These are phyloP conservation scores for Cataglyphis cursor DNA, from an alignment of 2,888 invertebrate genomes.

Conservation along the genomic window DNA sequence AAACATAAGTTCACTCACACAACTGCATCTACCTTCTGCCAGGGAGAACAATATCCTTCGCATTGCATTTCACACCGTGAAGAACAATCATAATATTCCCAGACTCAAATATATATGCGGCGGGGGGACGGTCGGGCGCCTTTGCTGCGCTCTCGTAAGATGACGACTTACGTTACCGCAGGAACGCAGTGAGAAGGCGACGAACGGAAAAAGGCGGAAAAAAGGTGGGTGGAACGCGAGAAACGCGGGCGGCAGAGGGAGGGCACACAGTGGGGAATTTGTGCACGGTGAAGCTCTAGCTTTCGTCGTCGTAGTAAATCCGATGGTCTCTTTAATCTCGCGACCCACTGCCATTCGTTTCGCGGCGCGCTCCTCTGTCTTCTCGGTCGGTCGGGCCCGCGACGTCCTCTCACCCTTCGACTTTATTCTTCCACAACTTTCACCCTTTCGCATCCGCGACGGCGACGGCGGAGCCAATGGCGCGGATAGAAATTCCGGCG, in stretches of 20 bases:
- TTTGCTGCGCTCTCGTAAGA: constrained; percentile 22
- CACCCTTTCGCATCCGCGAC: constrained; percentile 35
- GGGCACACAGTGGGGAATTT: background rate
- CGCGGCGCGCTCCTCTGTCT: constrained; percentile 45
- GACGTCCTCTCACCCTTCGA: constrained; percentile 14
- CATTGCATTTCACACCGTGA: constrained; percentile 6
- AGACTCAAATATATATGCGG: constrained; percentile 22
- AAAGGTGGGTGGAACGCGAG: background rate
- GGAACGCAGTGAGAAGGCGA: background rate
- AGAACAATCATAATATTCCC: constrained; percentile 43
- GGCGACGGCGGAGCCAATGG: constrained; percentile 56
- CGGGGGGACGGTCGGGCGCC: background rate
- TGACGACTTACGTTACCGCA: constrained; percentile 9
- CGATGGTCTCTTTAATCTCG: constrained; percentile 76
- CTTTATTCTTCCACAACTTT: constrained; percentile 39
- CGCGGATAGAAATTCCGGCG: constrained; percentile 62
- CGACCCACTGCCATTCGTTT: constrained; percentile 72
- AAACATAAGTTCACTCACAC: background rate
- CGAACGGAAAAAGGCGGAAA: constrained; percentile 13
- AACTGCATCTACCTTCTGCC: background rate
- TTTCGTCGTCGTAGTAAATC: constrained; percentile 69
- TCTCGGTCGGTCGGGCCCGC: constrained; percentile 24
- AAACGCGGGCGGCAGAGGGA: background rate
- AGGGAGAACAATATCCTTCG: constrained; percentile 15
- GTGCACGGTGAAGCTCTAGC: constrained; percentile 46